Evolutionary conservation across 1,140 invertebrate genomes (phyloP), one percentile per base, ranked within the genome.

Genomic region (Drosophila bocqueti): DNA sequence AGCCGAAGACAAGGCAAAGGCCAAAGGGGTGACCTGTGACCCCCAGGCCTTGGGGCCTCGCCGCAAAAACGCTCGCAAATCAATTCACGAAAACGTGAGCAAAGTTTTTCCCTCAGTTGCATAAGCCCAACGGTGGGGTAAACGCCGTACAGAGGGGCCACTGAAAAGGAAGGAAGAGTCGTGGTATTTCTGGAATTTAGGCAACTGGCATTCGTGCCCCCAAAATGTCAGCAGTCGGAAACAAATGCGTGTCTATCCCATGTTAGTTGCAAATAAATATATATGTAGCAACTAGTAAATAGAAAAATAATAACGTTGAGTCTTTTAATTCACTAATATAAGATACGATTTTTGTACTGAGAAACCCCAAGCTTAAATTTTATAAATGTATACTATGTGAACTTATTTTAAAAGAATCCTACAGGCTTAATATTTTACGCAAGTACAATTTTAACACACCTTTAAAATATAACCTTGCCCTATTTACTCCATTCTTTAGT

Each of bases 171-270:
- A 26, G 49, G 66, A 69, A 55, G 31, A 79, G 76, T 69, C 67
- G 76, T 83, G 82, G 64, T 83, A 86, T 86, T 86, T 87, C 71
- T 71, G 83, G 83, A 79, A 86, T 86, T 87, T 60, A 54, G 59
- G 69, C 76, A 68, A 71, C 76, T 74, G 79, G 67, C 71, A 76
- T 71, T 86, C 81, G 74, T 64, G 75, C 31, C 38, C 63, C 74
- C 50, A 10, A 60, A 79, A 79, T 60, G 75, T 64, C 45, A 65
- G 49, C 29, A 57, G 50, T 64, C 45, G 47, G 40, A 63, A 38
- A 60, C 60, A 50, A 76, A 79, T 80, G 79, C 83, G 83, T 86
- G 79, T 89, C 76, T 87, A 74, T 75, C 81, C 69, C 84, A 55
- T 71, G 71, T 87, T 87, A 83, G 67, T 69, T 62, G 80, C 72